These are phyloP conservation scores for Anthonomus grandis DNA, from an alignment of 1,140 invertebrate species.

Conservation along the genomic window DNA sequence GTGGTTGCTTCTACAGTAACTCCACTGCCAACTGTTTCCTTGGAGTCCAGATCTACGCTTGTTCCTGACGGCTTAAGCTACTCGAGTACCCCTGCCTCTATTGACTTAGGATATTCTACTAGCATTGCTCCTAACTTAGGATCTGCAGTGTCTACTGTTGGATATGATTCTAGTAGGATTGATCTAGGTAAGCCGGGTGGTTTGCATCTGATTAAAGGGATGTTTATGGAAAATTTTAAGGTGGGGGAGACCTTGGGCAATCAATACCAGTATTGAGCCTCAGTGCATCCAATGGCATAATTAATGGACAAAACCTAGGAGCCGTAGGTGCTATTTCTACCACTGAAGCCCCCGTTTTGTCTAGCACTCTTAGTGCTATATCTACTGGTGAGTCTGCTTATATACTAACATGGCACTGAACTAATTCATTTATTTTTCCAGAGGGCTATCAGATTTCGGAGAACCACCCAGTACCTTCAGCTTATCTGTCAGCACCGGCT, in stretches of 20 bases:
- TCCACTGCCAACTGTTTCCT: neutral
- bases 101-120: constrained; percentile 8
- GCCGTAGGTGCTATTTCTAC: neutral
- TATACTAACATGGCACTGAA: neutral
- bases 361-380: neutral
- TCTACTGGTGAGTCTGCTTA: neutral
- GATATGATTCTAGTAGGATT: constrained; percentile 12
- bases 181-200: constrained; percentile 13
- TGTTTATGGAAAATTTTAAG: neutral
- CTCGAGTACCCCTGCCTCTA: neutral
- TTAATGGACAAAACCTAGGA: neutral
- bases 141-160: neutral
- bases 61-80: neutral
- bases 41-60: neutral
- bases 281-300: constrained; percentile 8
- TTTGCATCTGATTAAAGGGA: neutral
- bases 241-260: neutral
- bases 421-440: neutral
- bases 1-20: neutral
- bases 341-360: neutral
- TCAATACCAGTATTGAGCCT: constrained; percentile 1
- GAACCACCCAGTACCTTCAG: constrained; percentile 1
- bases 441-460: neutral
- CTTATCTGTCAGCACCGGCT: neutral
- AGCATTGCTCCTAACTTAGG: neutral